phyloP scores from a whole-genome alignment of 2,888 invertebrate species.

The Neoitamus cyanurus region DNA sequence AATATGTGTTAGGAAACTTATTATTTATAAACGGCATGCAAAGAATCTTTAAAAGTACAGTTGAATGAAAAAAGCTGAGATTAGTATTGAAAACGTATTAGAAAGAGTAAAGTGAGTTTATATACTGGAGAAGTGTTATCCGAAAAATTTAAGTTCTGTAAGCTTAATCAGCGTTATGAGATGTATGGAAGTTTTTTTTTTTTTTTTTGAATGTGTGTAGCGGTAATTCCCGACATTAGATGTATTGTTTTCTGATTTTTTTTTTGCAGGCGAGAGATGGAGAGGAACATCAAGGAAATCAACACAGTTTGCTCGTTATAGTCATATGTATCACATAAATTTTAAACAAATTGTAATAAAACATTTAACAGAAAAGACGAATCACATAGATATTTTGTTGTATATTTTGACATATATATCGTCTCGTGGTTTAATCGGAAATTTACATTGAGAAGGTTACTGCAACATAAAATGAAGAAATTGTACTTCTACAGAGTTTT shows the following conservation, averaged over 20 bases:
- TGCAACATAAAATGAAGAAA: slow-evolving; percentile 48
- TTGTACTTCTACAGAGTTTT: slow-evolving; percentile 56
- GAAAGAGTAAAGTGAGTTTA: background rate
- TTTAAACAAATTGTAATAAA: slow-evolving; percentile 15
- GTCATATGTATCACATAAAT: background rate
- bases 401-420: slow-evolving; percentile 25
- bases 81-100: background rate
- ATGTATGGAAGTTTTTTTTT: background rate
- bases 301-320: slow-evolving; percentile 53
- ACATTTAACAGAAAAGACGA: slow-evolving; percentile 16
- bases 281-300: slow-evolving; percentile 56
- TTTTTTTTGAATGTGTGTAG: background rate
- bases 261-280: slow-evolving; percentile 45
- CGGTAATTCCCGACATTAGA: background rate
- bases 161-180: background rate
- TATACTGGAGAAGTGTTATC: background rate
- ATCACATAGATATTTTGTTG: background rate
- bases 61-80: background rate
- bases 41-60: background rate
- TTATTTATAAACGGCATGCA: background rate
- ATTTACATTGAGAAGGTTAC: slow-evolving; percentile 23
- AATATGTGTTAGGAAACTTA: background rate
- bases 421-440: slow-evolving; percentile 5
- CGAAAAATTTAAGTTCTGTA: background rate
- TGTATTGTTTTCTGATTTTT: background rate